A percentile compares a stretch with the other conserved stretches of the same genome.
Conservation (phyloP, 2,797 vertebrate genomes). For the Tokudaia tokunoshimensis region DNA sequence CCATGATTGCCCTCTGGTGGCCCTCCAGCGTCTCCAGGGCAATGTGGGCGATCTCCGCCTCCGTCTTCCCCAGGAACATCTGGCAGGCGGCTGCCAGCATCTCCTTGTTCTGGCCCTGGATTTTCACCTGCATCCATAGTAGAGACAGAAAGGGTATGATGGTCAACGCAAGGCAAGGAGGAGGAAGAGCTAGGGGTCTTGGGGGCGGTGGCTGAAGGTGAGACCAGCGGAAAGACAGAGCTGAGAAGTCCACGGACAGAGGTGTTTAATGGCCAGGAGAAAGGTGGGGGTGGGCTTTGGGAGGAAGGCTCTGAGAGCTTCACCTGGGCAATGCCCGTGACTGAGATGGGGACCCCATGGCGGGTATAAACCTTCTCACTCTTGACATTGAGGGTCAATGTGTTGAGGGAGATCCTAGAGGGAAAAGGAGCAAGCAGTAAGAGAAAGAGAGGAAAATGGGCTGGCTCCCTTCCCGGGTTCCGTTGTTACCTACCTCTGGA, state of each 20-base stretch:
- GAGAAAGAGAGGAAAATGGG: neutral
- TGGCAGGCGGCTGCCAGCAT: constrained; percentile 97
- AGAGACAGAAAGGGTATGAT: neutral
- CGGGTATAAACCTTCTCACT: constrained; percentile 98
- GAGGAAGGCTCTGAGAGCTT: constrained; percentile 53
- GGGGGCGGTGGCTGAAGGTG: neutral
- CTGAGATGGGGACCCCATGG: constrained; percentile 96
- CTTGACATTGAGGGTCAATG: constrained; percentile 96
- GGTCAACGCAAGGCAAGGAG: neutral
- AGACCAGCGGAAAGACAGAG: neutral
- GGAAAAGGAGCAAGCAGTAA: constrained; percentile 14
- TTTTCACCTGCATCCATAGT: constrained; percentile 92
- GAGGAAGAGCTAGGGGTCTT: neutral
- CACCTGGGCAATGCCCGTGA: constrained; percentile 97
- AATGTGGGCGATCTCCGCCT: constrained; percentile 93
- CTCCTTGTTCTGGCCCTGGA: constrained; percentile 98
- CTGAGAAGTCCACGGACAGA: neutral
- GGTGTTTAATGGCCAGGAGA: neutral
- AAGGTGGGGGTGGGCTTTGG: neutral
- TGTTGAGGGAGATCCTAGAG: constrained; percentile 95
- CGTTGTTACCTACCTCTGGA: constrained; percentile 91
- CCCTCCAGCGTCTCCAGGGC: constrained; percentile 97
- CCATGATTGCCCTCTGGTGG: constrained; percentile 98
- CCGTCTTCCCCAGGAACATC: constrained; percentile 97
- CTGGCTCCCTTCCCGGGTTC: neutral